Base-by-base conservation (phyloP, 2,797 vertebrate species). In the Melanotaenia pygmaea region DNA sequence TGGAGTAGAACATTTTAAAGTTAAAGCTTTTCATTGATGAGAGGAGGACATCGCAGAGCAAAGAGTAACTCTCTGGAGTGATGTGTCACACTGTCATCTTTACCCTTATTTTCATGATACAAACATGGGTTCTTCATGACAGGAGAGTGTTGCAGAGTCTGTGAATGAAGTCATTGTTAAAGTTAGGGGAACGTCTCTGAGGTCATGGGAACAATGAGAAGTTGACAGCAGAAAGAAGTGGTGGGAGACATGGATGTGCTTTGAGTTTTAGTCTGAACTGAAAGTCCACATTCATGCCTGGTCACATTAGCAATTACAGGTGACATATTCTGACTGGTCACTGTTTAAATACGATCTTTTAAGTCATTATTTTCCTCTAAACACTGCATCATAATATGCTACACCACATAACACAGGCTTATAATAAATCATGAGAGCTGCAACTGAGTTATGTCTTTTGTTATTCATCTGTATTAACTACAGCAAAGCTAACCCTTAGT, bases 11-110 rank as follows among this genome's bases (percentile, higher is more conserved):
- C 47, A 59, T 74, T 89, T 87, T 91, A 86, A 91, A 88, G 85
- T 91, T 60, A 38, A 59, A 76, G 73, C 24, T 63, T 64, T 65
- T 78, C 76, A 82, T 72, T 85, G 83, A 83, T 77, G 84, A 87
- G 74, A 84, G 73, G 59, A 70, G 77, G 64, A 73, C 50, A 26
- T 83, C 63, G 54, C 74, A 63, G 75, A 79, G 81, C 62, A 78
- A 69, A 81, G 73, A 79, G 34, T 68, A 67, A 51, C 70, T 79
- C 73, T 86, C 78, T 62, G 75, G 73, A 83, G 81, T 63, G 73
- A 79, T 75, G 81, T 74, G 74, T 86, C 74, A 70, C 13, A 51
- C 80, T 89, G 89, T 87, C 74, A 87, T 89, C 86, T 84, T 67
- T 57, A 28, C 58, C 70, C 35, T 45, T 77, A 71, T 70, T 69